Evolutionary conservation across 2,113 vertebrate species (phyloP), one percentile per base, ranked within the genome.

Genomic region (Ophiodon elongatus): DNA sequence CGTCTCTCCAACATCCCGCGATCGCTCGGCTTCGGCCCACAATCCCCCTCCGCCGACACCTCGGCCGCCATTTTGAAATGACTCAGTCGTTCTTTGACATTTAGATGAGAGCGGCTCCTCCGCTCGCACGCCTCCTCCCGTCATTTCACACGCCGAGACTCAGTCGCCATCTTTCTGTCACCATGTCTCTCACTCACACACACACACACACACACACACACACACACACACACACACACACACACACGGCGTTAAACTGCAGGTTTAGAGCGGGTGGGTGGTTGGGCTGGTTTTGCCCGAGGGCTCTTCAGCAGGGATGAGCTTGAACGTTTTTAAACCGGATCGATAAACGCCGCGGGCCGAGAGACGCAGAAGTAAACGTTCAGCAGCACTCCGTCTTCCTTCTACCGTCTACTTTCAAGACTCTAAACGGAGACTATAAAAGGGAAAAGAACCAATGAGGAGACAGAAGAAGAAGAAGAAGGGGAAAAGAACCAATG

Each of bases 61-160:
- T 43, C 6, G 47, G 52, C 41, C 52, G 76, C 56, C 45, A 70
- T 80, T 68, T 71, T 56, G 52, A 13, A 43, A 56, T 70, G 74
- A 84, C 59, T 89, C 67, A 77, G 50, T 0, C 31, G 23, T 69
- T 77, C 50, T 80, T 67, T 86, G 87, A 89, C 91, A 90, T 92
- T 92, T 85, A 62, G 62, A 83, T 71, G 52, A 78, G 74, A 78
- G 74, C 29, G n/a, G 47, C 70, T 70, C 72, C 35, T 84, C 65
- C 65, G 6, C 59, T 85, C 50, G 23, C 69, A 77, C 80, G 19
- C 82, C 76, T 62, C 60, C 73, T 59, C 65, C 43, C 50, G 9
- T 81, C 35, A 27, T 68, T 86, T 90, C 76, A 64, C 86, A 14
- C 66, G 73, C 31, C 52, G 69, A 62, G 52, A 59, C 47, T 85